Evolutionary conservation across 2,113 vertebrate genomes (phyloP), one percentile per base, ranked within the genome.

Genomic region (Ardeotis arabs): DNA sequence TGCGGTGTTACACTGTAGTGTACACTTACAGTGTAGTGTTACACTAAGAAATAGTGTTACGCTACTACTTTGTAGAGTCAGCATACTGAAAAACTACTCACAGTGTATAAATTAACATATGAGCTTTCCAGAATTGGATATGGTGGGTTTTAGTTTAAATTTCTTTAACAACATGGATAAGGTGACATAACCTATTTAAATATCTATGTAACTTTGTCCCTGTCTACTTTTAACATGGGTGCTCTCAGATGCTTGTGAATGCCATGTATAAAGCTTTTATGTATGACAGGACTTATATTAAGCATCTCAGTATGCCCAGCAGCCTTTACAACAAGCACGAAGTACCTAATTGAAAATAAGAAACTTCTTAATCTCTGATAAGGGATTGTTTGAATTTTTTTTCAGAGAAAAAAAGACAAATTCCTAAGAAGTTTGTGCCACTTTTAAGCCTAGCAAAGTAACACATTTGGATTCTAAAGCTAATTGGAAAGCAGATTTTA

Each of bases 401-500:
- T 84, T 56, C 31, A 27, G 49, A 75, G 25, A 25, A 87, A 67
- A 87, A 87, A 85, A 72, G 22, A 14, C 16, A 55, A 63, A 89
- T 79, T 90, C 12, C 0, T 79, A 64, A 82, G 27, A 82, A 39
- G 35, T 21, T 59, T 78, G 14, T 91, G 52, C 35, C 31, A 52
- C 56, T 91, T 87, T 47, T 59, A 89, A 97, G 66, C 53, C 50
- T 69, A 41, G 22, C 20, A 79, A 76, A 95, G 37, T 80, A 90
- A 72, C 44, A 53, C 14, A 56, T 92, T 88, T 83, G 39, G 23
- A 55, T 92, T 95, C n/a, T 72, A 76, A 85, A 82, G 35, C 67
- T 92, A 85, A 83, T 63, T 92, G 89, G 49, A 92, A 93, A 72
- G 14, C 59, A 69, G 29, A 68, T 93, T 85, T 93, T 88, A 56